Conservation (phyloP, 2,113 vertebrate species). For the Cynocephalus volans region DNA sequence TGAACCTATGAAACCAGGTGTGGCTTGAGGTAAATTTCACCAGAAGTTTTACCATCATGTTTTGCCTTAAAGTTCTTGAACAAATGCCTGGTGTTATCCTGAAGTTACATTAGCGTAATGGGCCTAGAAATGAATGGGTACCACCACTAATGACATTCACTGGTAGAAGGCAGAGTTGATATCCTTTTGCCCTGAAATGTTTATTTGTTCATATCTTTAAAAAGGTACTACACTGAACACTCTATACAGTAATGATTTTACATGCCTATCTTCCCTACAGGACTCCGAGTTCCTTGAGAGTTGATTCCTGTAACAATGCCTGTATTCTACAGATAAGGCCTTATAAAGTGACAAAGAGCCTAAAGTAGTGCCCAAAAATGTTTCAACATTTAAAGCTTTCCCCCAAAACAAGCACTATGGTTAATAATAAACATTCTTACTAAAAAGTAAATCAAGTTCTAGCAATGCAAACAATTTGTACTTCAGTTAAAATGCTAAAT, state of each 20-base stretch:
- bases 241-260: slow-evolving; percentile 6
- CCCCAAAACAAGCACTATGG: slow-evolving; percentile 57
- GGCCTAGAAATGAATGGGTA: slow-evolving; percentile 33
- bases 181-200: slow-evolving; percentile 38
- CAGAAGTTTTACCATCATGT: not conserved
- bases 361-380: slow-evolving; percentile 38
- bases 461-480: slow-evolving; percentile 52
- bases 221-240: not conserved
- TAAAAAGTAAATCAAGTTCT: slow-evolving; percentile 55
- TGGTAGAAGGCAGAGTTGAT: not conserved
- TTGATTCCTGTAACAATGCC: slow-evolving; percentile 64
- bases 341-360: slow-evolving; percentile 54
- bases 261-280: not conserved
- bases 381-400: slow-evolving; percentile 52
- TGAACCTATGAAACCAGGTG: slow-evolving; percentile 39
- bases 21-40: slow-evolving; percentile 43
- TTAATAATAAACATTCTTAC: slow-evolving; percentile 70
- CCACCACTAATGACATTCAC: slow-evolving; percentile 18
- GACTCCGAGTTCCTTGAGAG: slow-evolving; percentile 37
- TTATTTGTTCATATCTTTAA: slow-evolving; percentile 70
- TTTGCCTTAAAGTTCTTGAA: slow-evolving; percentile 55
- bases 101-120: not conserved
- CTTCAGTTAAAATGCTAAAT: slow-evolving; percentile 59
- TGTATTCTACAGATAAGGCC: slow-evolving; percentile 35
- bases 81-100: not conserved